A percentile compares a stretch with the other conserved stretches of the same genome.
Evolutionary conservation across 2,888 invertebrate species (phyloP).

Genomic region (Globia sparganii): DNA sequence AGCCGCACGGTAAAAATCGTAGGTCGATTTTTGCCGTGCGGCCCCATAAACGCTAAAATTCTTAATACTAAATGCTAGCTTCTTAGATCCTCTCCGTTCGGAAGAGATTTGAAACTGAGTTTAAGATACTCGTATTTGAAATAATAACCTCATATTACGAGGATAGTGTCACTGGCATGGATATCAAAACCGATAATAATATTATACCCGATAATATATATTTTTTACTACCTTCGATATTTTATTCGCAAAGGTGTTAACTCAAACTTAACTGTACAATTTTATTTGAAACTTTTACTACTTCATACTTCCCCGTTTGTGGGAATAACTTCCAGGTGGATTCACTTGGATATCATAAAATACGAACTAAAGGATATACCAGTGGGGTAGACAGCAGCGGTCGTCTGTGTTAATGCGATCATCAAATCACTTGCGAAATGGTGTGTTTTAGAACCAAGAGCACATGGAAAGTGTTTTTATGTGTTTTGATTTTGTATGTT

Average conservation of each 20-base stretch:
- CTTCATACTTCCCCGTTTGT: background rate
- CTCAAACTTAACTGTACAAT: conserved; percentile 3
- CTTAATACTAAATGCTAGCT: background rate
- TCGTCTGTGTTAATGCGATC: conserved; percentile 40
- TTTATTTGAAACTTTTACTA: conserved; percentile 36
- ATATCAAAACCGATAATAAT: background rate
- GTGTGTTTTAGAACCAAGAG: background rate
- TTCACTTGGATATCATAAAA: conserved; percentile 36
- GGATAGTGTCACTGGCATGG: background rate
- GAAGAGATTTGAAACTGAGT: background rate
- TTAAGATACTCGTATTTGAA: background rate
- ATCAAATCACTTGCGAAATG: conserved; percentile 15
- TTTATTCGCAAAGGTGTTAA: conserved; percentile 11
- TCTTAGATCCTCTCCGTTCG: background rate
- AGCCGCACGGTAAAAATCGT: background rate
- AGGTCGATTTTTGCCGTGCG: too few relatives aligned
- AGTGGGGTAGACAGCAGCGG: conserved; percentile 2
- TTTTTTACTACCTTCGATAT: conserved; percentile 3
- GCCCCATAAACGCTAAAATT: too few relatives aligned
- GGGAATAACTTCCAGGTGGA: conserved; percentile 19
- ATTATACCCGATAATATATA: background rate
- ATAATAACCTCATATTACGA: background rate
- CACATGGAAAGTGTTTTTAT: background rate
- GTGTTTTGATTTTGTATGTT: background rate
- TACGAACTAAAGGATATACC: conserved; percentile 20